Evolutionary conservation across 2,888 invertebrate species (phyloP).

Genomic region (Stictocephala bisonia): DNA sequence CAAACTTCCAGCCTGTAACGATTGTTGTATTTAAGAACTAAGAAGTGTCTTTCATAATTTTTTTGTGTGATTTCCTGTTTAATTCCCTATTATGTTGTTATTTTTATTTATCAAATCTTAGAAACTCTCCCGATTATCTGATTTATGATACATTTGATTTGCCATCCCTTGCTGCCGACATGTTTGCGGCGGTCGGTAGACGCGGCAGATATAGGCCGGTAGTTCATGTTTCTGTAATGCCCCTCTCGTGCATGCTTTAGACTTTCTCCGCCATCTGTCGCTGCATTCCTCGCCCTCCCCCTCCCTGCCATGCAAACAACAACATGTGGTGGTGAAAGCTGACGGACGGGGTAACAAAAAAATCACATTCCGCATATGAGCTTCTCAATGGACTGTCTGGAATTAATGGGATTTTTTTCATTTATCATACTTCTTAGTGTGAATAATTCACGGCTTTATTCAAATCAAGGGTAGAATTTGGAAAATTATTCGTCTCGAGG

Average conservation of each 20-base stretch:
- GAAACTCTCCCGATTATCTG: neutral
- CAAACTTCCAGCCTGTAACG: too few species aligned
- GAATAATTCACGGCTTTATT: too few species aligned
- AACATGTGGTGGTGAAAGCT: slow-evolving; percentile 18
- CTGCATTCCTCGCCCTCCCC: slow-evolving; percentile 6
- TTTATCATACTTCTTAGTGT: too few species aligned
- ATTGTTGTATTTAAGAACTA: too few species aligned
- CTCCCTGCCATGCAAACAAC: neutral
- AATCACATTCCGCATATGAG: neutral
- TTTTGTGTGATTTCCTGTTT: too few species aligned
- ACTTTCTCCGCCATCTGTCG: slow-evolving; percentile 42
- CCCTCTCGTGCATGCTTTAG: neutral
- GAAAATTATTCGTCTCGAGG: too few species aligned
- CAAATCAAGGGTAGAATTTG: too few species aligned
- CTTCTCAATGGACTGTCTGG: too few species aligned
- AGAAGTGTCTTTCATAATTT: too few species aligned
- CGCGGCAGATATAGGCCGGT: too few species aligned
- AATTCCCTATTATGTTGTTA: too few species aligned
- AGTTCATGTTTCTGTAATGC: slow-evolving; percentile 3
- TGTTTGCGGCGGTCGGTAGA: neutral
- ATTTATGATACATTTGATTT: neutral
- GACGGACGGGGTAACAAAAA: slow-evolving; percentile 13
- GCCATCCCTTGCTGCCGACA: neutral
- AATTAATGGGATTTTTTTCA: too few species aligned
- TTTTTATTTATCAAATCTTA: neutral